These are phyloP conservation scores for Coendou prehensilis DNA, from an alignment of 2,797 vertebrate genomes.

Conservation along the genomic window DNA sequence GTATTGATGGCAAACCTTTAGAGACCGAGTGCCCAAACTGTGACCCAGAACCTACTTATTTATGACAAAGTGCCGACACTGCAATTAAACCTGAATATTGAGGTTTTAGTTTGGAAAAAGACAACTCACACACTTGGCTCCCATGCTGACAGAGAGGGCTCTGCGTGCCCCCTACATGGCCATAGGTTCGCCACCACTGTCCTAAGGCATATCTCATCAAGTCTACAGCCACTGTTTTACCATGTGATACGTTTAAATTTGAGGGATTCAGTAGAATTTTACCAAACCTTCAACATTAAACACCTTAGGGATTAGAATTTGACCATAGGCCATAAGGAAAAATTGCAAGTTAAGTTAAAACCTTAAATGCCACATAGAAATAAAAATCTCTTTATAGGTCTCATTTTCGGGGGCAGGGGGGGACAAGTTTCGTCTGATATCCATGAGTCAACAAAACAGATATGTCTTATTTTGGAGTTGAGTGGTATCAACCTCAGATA, in stretches of 20 bases:
- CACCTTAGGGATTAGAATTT: slow-evolving; percentile 4
- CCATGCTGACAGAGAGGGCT: not conserved
- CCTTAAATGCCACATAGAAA: not conserved
- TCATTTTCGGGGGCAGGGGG: not conserved
- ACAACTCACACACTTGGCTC: not conserved
- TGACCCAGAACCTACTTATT: not conserved
- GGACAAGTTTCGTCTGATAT: not conserved
- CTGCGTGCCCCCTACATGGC: not conserved
- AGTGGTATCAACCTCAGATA: not conserved
- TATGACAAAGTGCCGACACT: not conserved
- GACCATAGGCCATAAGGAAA: not conserved
- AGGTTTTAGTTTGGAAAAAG: not conserved
- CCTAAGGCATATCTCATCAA: not conserved
- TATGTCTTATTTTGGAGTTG: not conserved
- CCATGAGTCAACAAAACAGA: not conserved
- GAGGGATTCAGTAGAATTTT: slow-evolving; percentile 6
- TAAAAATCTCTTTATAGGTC: not conserved
- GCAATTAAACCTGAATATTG: not conserved
- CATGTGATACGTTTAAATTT: not conserved
- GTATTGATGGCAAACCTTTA: not conserved
- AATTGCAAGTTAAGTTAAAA: slow-evolving; percentile 20
- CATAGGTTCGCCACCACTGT: not conserved
- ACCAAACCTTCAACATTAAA: not conserved
- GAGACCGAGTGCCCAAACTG: not conserved
- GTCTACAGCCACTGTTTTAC: not conserved